Base-by-base conservation (phyloP, 1,140 invertebrate species). In the Neoseiulus cucumeris region DNA sequence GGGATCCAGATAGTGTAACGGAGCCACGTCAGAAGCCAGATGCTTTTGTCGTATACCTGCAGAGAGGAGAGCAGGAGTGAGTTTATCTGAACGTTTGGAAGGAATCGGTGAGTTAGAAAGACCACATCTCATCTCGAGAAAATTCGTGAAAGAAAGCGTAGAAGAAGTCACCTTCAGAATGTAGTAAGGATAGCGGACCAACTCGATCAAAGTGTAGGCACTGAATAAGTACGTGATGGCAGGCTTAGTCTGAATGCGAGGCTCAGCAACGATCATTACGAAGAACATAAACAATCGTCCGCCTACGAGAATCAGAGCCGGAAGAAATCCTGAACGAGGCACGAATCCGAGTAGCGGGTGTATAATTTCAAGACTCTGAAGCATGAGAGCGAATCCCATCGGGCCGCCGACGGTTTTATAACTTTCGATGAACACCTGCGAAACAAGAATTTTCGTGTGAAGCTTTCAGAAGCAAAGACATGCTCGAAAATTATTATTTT, bases 1-100 rank as follows among this genome's bases (percentile, higher is more conserved):
- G 87, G 83, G 66, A 95, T 91, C 91, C 91, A 96, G 39, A 91
- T 80, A 0, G 87, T 87, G 72, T 95, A 95, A 29, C 91, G 80
- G 0, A 94, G 75, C 91, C 91, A 95, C 0, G 88, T 93, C n/a
- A 95, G 73, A 18, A 89, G 71, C 42, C 81, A 79, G 64, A 87
- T 79, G 68, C 90, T 80, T 30, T 81, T 80, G 39, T 87, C 84
- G 66, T 89, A 80, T 4, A 90, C 74, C 72, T 87, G 83, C 0
- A 84, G 79, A 73, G 94, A 85, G 14, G 14, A 33, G 74, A 95
- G 95, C 75, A 86, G 95, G 17, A 90, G 89, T 79, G 95, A 95
- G 70, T 87, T 85, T 74, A 14, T 39, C 39, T 44, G 55, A 65
- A 25, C n/a, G n/a, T n/a, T n/a, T n/a, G n/a, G n/a, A n/a, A n/a